Base-by-base conservation (phyloP, 2,888 invertebrate genomes). In the Rhyacophila evoluta region DNA sequence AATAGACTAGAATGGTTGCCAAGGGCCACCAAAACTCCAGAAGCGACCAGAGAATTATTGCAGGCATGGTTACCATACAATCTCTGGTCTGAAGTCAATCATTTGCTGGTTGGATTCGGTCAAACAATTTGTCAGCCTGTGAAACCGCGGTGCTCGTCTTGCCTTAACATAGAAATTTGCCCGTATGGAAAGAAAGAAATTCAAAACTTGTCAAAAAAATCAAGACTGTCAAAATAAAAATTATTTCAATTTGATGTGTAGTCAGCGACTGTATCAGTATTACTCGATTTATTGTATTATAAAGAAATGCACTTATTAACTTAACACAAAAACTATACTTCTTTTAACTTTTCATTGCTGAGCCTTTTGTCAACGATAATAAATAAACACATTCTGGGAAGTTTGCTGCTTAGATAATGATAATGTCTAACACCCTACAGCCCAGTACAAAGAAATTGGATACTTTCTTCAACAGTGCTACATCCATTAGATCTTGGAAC, bases 31-130 rank as follows among this genome's bases (percentile, higher is more conserved):
- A 92, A 93, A 84, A 95, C 94, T 10, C 98, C 99, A 0, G 98
- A 99, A 87, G 92, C 94, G 39, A 99, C 99, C 0, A 91, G 97
- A 79, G 91, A 91, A 83, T 92, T 92, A 8, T 87, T 99, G 27
- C 96, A 99, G 87, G 89, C 91, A 8, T 98, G 98, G 97, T 86
- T 99, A 68, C 99, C 99, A 0, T 92, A 91, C 83, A 91, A 94
- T 1, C 86, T 94, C 8, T 98, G 98, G 98, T 90, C 91, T 83
- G 95, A 97, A 87, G 93, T 96, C 0, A 98, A 99, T 87, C 93
- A 95, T 84, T 89, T 98, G 1, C 89, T 99, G 81, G 99, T 99
- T 8, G 99, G 99, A 3, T 99, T 99, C 89, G 99, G 99, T 0
- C 99, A 99, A 88, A 96, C 96, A 75, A 93, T 94, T 79, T 99